A percentile compares a stretch with the other conserved stretches of the same genome.
phyloP scores from a whole-genome alignment of 1,140 invertebrate genomes.

The Steinernema feltiae region DNA sequence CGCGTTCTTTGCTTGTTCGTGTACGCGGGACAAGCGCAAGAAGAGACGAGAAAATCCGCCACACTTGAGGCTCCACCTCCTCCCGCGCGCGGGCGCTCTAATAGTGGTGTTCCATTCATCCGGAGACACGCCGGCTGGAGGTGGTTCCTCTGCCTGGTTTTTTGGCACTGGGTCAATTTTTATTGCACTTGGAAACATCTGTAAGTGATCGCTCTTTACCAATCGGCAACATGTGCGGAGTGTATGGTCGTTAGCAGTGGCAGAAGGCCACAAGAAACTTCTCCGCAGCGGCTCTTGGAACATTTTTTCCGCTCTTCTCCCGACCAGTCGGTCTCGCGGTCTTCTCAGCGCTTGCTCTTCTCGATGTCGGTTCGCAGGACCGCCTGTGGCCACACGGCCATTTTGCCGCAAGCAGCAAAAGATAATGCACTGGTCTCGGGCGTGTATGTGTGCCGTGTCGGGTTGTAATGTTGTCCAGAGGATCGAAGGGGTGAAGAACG shows the following conservation, averaged over 20 bases:
- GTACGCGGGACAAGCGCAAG: neutral
- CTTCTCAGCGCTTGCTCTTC: too few species aligned
- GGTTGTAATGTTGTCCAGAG: conserved; percentile 12
- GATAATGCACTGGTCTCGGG: conserved; percentile 10
- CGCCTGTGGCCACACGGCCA: neutral
- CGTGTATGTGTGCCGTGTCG: conserved; percentile 13
- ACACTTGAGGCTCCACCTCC: too few species aligned
- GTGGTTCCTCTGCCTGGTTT: neutral
- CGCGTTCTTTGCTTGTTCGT: neutral
- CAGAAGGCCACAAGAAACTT: neutral
- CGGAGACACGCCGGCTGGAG: conserved; percentile 5
- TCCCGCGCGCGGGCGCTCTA: too few species aligned
- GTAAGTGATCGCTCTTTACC: conserved; percentile 8
- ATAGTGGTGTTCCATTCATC: neutral
- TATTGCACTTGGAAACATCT: conserved; percentile 12
- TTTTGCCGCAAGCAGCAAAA: conserved; percentile 15
- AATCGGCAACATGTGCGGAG: conserved; percentile 10
- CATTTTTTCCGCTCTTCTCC: neutral
- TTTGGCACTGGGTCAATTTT: neutral
- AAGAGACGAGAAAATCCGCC: too few species aligned
- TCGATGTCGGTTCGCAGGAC: too few species aligned
- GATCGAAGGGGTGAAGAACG: neutral
- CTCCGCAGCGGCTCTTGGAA: neutral
- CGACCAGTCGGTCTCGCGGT: too few species aligned
- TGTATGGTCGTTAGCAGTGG: conserved; percentile 15